Conservation (phyloP, 2,888 invertebrate genomes). For the Ernsta delagoae region DNA sequence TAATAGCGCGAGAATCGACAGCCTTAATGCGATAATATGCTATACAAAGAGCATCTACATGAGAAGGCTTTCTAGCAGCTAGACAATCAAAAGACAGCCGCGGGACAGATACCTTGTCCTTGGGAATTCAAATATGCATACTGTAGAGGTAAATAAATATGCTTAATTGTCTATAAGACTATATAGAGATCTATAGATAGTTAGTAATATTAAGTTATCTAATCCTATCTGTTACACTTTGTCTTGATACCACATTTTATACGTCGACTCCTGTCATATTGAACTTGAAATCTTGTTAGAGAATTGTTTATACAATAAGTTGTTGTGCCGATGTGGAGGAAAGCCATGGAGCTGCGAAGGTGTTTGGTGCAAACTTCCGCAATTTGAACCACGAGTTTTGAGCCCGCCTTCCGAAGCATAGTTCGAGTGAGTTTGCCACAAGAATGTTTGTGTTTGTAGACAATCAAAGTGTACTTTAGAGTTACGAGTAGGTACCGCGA, state of each 20-base stretch:
- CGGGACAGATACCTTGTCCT: too few species aligned
- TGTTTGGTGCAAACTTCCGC: slow-evolving; percentile 15
- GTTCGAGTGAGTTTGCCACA: not conserved
- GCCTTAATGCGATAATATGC: not conserved
- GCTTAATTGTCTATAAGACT: too few species aligned
- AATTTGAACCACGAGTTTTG: slow-evolving; percentile 8
- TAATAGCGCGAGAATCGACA: not conserved
- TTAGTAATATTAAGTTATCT: too few species aligned
- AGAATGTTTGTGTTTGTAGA: slow-evolving; percentile 7
- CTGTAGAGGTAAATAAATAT: too few species aligned
- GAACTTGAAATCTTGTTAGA: too few species aligned
- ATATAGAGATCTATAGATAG: too few species aligned
- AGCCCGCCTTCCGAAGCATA: not conserved
- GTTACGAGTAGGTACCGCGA: too few species aligned
- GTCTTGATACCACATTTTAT: too few species aligned
- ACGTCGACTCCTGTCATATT: too few species aligned
- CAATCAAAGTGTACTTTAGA: slow-evolving; percentile 4
- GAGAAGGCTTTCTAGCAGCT: not conserved
- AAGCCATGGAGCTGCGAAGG: not conserved
- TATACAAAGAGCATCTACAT: not conserved
- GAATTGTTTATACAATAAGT: not conserved
- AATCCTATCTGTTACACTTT: too few species aligned
- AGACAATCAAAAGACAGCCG: too few species aligned
- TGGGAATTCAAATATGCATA: too few species aligned
- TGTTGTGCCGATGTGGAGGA: not conserved